Conservation (phyloP, 30 jellyfish, hydroid and myxozoan genomes). For the Aurelia aurita complex sp. Pacific region DNA sequence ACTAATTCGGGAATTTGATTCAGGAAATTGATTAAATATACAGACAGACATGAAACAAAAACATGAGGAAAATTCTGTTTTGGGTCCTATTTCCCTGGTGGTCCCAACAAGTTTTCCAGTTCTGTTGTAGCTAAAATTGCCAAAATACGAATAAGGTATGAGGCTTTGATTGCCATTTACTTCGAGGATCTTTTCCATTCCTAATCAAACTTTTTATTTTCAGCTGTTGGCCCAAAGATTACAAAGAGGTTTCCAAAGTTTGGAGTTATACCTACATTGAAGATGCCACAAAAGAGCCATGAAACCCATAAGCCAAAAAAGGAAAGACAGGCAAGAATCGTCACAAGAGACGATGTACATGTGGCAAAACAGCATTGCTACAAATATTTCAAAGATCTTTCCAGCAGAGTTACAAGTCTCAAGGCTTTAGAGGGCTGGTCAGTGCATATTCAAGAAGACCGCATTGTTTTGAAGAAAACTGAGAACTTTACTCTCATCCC, state of each 20-base stretch:
- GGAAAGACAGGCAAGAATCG: conserved; percentile 8
- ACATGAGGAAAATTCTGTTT: too few relatives aligned
- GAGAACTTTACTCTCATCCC: conserved; percentile 13
- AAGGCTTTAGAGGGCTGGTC: conserved; percentile 11
- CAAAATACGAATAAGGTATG: too few relatives aligned
- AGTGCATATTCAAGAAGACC: neutral
- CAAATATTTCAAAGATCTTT: conserved; percentile 29
- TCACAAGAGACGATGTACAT: neutral
- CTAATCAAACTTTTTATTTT: neutral
- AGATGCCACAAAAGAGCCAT: conserved; percentile 30
- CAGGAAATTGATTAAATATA: too few relatives aligned
- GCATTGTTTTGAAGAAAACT: neutral
- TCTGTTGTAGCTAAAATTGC: too few relatives aligned
- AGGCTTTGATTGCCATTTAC: too few relatives aligned
- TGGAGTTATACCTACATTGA: conserved; percentile 22
- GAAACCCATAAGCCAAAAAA: conserved; percentile 2
- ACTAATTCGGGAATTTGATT: too few relatives aligned
- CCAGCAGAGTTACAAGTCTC: conserved; percentile 9
- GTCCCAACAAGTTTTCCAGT: too few relatives aligned
- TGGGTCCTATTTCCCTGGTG: too few relatives aligned
- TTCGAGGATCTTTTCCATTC: too few relatives aligned
- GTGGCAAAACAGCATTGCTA: conserved; percentile 16
- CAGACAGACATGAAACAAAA: too few relatives aligned
- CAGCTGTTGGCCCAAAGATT: conserved; percentile 36
- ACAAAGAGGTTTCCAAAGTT: conserved; percentile 22